Base-by-base conservation (phyloP, 2,888 invertebrate genomes). In the Opisthograptis luteolata region DNA sequence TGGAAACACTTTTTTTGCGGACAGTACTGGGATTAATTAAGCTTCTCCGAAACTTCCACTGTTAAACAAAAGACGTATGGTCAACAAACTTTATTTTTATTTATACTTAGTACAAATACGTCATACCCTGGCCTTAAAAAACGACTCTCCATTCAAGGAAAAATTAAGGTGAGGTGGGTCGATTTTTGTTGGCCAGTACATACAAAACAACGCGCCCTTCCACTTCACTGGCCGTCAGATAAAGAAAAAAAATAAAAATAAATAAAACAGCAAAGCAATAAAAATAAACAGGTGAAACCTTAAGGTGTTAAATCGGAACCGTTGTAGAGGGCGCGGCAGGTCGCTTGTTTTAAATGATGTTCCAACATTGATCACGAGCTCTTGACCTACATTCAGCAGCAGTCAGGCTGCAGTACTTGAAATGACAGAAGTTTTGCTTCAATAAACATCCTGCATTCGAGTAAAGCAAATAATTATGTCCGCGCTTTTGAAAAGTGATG, bases 291-390 rank as follows among this genome's bases (percentile, higher is more conserved):
- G 45, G 31, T 30, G 12, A 31, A 25, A 35, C 30, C 34, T 39
- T 34, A 40, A 46, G 44, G 55, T 52, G 49, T 43, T 48, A 52
- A 52, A 56, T 40, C 49, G 56, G 45, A 36, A 43, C 46, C 31
- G 27, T 37, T 49, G 40, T 19, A 39, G 32, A n/a, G 31, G 19
- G 46, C 28, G 25, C 10, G 32, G 24, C 8, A 32, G 36, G 41
- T 47, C 49, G 37, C 43, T 50, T 44, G 47, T 44, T 57, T 50
- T 54, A 57, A 54, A 54, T 45, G 57, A 58, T 57, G 50, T 45
- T 51, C 36, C 35, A 35, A 35, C 50, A 54, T 58, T 58, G 57
- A 58, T 58, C 54, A 58, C 52, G 47, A 40, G 50, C 36, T 58
- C 54, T 51, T 51, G 54, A 58, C 57, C 54, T 34, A 48, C 43